Conservation (phyloP, 2,888 invertebrate genomes). For the Ennomos erosarius region DNA sequence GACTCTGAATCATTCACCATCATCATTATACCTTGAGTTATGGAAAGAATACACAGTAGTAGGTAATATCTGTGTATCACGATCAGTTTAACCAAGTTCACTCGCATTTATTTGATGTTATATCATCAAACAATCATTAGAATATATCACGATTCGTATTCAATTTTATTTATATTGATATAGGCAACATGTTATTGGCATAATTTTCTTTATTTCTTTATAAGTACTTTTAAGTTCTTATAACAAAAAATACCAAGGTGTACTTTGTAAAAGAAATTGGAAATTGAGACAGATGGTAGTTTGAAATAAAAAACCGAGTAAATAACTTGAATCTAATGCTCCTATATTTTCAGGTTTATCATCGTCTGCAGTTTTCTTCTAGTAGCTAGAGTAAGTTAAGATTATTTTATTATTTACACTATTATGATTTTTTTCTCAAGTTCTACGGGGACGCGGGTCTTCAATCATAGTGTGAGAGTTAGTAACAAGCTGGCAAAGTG, state of each 20-base stretch:
- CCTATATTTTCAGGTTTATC: slow-evolving; percentile 69
- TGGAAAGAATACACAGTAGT: slow-evolving; percentile 35
- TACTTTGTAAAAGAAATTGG: background rate
- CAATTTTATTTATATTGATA: slow-evolving; percentile 42
- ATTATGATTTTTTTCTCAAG: too few relatives aligned
- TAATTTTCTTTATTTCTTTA: slow-evolving; percentile 46
- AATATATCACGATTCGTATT: slow-evolving; percentile 67
- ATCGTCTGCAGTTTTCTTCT: slow-evolving; percentile 64
- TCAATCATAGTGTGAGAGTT: too few relatives aligned
- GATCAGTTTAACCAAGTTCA: slow-evolving; percentile 60
- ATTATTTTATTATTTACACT: background rate
- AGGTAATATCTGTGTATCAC: slow-evolving; percentile 48
- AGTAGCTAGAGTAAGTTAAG: slow-evolving; percentile 58
- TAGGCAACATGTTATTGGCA: slow-evolving; percentile 48
- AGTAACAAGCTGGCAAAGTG: too few relatives aligned
- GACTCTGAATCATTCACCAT: slow-evolving; percentile 7
- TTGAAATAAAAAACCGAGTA: too few relatives aligned
- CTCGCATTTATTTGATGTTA: slow-evolving; percentile 53
- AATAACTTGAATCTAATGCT: slow-evolving; percentile 1
- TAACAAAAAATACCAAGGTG: too few relatives aligned
- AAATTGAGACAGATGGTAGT: too few relatives aligned
- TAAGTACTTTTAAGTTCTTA: too few relatives aligned
- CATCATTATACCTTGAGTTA: slow-evolving; percentile 18
- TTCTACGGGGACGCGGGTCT: too few relatives aligned
- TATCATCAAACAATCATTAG: slow-evolving; percentile 50